phyloP scores from a whole-genome alignment of 1,140 invertebrate species.

The Diabrotica virgifera region DNA sequence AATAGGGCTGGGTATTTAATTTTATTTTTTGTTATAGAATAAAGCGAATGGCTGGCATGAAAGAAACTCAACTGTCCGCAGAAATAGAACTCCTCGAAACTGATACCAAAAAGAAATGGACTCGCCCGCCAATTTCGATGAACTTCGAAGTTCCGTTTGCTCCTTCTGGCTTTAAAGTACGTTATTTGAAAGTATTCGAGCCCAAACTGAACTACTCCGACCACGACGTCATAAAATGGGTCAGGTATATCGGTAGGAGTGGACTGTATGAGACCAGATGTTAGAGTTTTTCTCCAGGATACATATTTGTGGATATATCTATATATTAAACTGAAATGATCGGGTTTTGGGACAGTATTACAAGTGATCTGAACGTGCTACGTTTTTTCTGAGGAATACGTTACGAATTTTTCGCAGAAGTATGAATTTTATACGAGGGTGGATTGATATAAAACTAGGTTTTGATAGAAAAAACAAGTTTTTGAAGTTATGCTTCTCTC shows the following conservation, averaged over 20 bases:
- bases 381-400: too few relatives aligned
- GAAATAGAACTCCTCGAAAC: conserved; percentile 99
- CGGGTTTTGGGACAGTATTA: too few relatives aligned
- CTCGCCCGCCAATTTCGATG: conserved; percentile 99
- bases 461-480: too few relatives aligned
- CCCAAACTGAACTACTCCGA: conserved; percentile 99
- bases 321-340: too few relatives aligned
- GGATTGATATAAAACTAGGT: too few relatives aligned
- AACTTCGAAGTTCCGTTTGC: conserved; percentile 99
- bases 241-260: conserved; percentile 97
- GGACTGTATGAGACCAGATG: conserved; percentile 99
- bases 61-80: conserved; percentile 98
- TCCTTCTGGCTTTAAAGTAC: conserved; percentile 98
- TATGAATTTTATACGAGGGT: too few relatives aligned
- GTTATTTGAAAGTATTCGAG: conserved; percentile 99
- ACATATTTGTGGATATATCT: too few relatives aligned
- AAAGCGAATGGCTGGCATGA: conserved; percentile 99
- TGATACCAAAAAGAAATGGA: conserved; percentile 99
- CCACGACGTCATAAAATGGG: conserved; percentile 99
- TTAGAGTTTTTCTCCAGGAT: conserved; percentile 52
- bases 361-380: too few relatives aligned
- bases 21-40: conserved; percentile 66
- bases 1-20: too few relatives aligned
- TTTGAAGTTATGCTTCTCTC: too few relatives aligned
- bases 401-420: too few relatives aligned